Conservation (phyloP, 30 jellyfish, hydroid and myxozoan genomes). For the Aurelia sp. region DNA sequence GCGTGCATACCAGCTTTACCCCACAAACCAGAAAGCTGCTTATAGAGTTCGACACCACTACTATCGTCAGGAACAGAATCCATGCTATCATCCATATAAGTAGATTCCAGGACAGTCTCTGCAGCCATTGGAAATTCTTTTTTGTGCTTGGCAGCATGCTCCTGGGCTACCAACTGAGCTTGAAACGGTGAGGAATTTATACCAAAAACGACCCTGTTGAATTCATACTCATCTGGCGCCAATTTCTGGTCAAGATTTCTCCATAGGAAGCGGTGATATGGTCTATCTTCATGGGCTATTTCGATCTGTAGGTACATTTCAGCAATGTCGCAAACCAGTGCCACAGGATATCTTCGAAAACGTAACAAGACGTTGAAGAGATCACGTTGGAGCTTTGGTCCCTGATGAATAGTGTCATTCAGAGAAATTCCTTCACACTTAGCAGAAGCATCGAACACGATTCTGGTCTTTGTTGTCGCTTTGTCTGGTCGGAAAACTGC, state of each 20-base stretch:
- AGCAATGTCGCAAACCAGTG: slow-evolving; percentile 68
- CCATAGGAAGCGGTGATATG: slow-evolving; percentile 64
- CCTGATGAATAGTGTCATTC: slow-evolving; percentile 53
- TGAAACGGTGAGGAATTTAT: too few species aligned
- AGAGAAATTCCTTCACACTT: slow-evolving; percentile 33
- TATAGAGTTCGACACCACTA: slow-evolving; percentile 20
- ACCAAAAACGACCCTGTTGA: too few species aligned
- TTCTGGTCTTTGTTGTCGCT: slow-evolving; percentile 32
- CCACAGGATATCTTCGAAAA: slow-evolving; percentile 69
- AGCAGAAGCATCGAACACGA: slow-evolving; percentile 23
- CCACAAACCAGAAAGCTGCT: slow-evolving; percentile 33
- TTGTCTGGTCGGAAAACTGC: slow-evolving; percentile 22
- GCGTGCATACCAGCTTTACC: slow-evolving; percentile 57
- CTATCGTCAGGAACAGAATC: too few species aligned
- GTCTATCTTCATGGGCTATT: slow-evolving; percentile 26
- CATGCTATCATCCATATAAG: too few species aligned
- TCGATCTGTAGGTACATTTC: slow-evolving; percentile 62
- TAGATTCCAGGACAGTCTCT: too few species aligned
- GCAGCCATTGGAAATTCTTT: too few species aligned
- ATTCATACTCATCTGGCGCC: slow-evolving; percentile 31
- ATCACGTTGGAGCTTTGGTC: slow-evolving; percentile 56
- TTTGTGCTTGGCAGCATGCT: too few species aligned
- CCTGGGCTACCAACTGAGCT: background rate
- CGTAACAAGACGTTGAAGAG: slow-evolving; percentile 6
- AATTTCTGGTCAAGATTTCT: slow-evolving; percentile 35